A percentile compares a stretch with the other conserved stretches of the same genome.
Conservation (phyloP, 2,888 invertebrate species). For the Athalia circularis region DNA sequence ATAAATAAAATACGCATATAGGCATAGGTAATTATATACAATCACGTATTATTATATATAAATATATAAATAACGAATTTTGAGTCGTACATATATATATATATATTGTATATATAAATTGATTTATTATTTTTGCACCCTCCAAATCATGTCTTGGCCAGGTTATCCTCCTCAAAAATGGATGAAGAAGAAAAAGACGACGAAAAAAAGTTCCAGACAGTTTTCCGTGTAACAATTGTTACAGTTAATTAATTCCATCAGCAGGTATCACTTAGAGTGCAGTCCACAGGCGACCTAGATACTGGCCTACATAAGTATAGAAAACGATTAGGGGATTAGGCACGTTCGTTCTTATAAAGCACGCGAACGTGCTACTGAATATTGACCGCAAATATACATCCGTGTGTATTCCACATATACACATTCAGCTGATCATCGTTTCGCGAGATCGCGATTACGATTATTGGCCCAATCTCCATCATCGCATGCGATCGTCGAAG, state of each 20-base stretch:
- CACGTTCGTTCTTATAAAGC: background rate
- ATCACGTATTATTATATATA: background rate
- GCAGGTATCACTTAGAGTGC: background rate
- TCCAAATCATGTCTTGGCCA: no score
- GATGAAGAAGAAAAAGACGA: conserved; percentile 39
- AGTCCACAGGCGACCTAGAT: background rate
- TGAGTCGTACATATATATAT: no score
- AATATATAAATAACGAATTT: background rate
- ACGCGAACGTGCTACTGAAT: conserved; percentile 26
- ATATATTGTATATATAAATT: no score
- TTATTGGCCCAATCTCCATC: background rate
- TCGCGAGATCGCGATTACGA: background rate
- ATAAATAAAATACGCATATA: conserved; percentile 35
- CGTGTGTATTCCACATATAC: background rate
- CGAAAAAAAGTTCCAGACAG: conserved; percentile 24
- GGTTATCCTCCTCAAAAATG: background rate
- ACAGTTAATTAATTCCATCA: conserved; percentile 35
- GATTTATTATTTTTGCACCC: no score
- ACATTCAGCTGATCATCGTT: background rate
- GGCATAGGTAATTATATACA: conserved; percentile 14
- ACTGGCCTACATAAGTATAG: conserved; percentile 32
- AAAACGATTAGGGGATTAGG: conserved; percentile 26
- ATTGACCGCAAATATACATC: conserved; percentile 14
- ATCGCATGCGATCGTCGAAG: background rate
- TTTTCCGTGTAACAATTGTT: conserved; percentile 7